Evolutionary conservation across 1,140 invertebrate species (phyloP), one percentile per base, ranked within the genome.

Genomic region (Teleopsis dalmanni): DNA sequence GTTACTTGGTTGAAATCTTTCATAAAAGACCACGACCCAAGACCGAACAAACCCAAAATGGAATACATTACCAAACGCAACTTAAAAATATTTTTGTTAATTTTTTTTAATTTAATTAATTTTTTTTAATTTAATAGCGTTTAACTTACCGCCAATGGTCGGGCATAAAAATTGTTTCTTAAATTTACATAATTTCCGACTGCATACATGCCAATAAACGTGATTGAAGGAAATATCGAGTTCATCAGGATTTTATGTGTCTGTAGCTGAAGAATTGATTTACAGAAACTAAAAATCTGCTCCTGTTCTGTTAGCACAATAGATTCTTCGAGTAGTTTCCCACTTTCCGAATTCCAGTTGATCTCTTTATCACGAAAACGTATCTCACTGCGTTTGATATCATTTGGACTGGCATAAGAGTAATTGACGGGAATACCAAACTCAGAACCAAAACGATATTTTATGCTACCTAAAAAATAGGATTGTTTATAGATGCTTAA

Each of bases 281-380:
- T 75, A 43, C 84, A 86, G 19, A 91, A 80, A 10, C 80, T 86
- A 75, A 87, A 91, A 47, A 85, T 77, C 60, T 88, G 78, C 5
- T 85, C 85, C 36, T 85, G 78, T 35, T 87, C 81, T 9, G 82
- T 81, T 3, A 91, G 57, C 2, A 87, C 60, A 13, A 89, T 55
- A 2, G 85, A 78, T 3, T 84, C 61, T 25, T 81, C 58, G 13
- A 91, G 72, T 31, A 77, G 57, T 53, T 76, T 67, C 0, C 81
- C 84, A 37, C 72, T 72, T 45, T 78, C 74, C 2, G 78, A 73
- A 23, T 66, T 72, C 81, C 83, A 84, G 52, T 82, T 67, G 11
- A 87, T 60, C 37, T 59, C 60, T 53, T 80, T 72, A 50, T 60
- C 56, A n/a, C 57, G 65, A 50, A 83, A 74, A 38, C 67, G 60